Conservation (phyloP, 1,140 invertebrate genomes). For the Megathymus violae region DNA sequence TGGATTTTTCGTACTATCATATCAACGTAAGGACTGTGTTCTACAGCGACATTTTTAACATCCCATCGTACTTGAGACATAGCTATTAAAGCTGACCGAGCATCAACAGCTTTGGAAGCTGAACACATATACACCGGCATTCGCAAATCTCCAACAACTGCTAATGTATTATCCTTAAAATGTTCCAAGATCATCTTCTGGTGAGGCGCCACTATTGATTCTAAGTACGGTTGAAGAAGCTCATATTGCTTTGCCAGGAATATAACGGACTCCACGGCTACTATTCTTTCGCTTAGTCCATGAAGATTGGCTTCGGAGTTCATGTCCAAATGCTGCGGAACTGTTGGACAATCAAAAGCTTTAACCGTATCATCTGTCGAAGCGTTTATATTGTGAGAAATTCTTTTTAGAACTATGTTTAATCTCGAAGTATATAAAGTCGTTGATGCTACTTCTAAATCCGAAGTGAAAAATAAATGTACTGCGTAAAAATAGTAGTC, state of each 20-base stretch:
- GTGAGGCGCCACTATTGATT: slow-evolving; percentile 86
- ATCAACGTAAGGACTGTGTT: slow-evolving; percentile 96
- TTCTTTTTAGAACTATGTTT: slow-evolving; percentile 89
- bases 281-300: slow-evolving; percentile 93
- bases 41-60: slow-evolving; percentile 96
- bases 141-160: slow-evolving; percentile 89
- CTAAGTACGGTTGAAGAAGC: slow-evolving; percentile 92
- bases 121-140: slow-evolving; percentile 94
- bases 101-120: slow-evolving; percentile 91
- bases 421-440: slow-evolving; percentile 88
- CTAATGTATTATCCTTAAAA: slow-evolving; percentile 91
- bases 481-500: slow-evolving; percentile 97
- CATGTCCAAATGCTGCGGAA: slow-evolving; percentile 90
- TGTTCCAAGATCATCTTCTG: slow-evolving; percentile 89
- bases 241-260: slow-evolving; percentile 95
- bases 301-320: slow-evolving; percentile 89
- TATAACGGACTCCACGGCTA: slow-evolving; percentile 95
- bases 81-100: slow-evolving; percentile 89
- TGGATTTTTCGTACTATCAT: slow-evolving; percentile 90
- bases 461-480: slow-evolving; percentile 92
- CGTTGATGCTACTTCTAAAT: slow-evolving; percentile 73
- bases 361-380: slow-evolving; percentile 54
- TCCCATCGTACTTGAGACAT: slow-evolving; percentile 98
- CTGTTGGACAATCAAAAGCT: slow-evolving; percentile 81
- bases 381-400: slow-evolving; percentile 86